Evolutionary conservation across 2,888 invertebrate species (phyloP).

Genomic region (Scaptomyza parva): DNA sequence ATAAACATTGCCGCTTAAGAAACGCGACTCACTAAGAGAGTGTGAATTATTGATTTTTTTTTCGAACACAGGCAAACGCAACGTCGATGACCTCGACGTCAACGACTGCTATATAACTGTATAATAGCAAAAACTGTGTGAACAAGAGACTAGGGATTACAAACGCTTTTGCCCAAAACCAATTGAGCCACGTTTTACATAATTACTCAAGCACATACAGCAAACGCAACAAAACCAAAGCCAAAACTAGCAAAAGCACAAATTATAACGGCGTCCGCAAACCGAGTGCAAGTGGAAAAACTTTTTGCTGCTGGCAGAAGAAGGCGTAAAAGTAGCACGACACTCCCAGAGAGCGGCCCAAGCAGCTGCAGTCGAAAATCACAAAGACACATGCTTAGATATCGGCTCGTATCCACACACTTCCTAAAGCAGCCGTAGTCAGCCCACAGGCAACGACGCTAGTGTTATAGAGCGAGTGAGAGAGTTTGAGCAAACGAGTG

Average conservation of each 20-base stretch:
- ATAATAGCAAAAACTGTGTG: slow-evolving; percentile 41
- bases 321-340: slow-evolving; percentile 51
- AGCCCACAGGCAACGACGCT: slow-evolving; percentile 58
- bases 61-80: slow-evolving; percentile 49
- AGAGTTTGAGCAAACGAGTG: slow-evolving; percentile 15
- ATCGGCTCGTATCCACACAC: slow-evolving; percentile 96
- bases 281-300: slow-evolving; percentile 59
- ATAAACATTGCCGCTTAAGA: slow-evolving; percentile 21
- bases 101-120: slow-evolving; percentile 28
- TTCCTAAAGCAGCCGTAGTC: slow-evolving; percentile 96
- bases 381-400: slow-evolving; percentile 91
- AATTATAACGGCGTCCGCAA: slow-evolving; percentile 63
- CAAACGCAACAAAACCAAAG: slow-evolving; percentile 44
- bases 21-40: slow-evolving; percentile 26
- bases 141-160: slow-evolving; percentile 29
- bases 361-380: slow-evolving; percentile 70
- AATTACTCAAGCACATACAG: slow-evolving; percentile 65
- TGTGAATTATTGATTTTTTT: slow-evolving; percentile 73
- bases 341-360: slow-evolving; percentile 45
- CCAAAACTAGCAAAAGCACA: slow-evolving; percentile 46
- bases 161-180: slow-evolving; percentile 49
- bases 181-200: slow-evolving; percentile 72
- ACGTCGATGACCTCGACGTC: slow-evolving; percentile 76
- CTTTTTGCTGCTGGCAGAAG: slow-evolving; percentile 43
- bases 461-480: slow-evolving; percentile 22